These are phyloP conservation scores for Trogon melanurus DNA, from an alignment of 2,113 vertebrate species.

Conservation along the genomic window DNA sequence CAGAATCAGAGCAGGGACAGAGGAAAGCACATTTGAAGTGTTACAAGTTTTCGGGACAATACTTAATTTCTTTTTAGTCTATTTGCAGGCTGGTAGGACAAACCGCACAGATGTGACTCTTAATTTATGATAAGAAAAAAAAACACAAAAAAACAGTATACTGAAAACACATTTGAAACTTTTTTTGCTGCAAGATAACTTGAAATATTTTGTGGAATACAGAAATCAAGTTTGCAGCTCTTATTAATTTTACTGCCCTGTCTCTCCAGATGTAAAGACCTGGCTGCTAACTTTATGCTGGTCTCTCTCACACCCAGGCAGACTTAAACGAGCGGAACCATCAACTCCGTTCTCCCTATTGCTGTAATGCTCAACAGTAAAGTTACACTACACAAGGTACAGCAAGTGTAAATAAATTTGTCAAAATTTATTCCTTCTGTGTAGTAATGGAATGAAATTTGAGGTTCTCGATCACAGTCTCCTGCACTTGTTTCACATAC, in stretches of 20 bases:
- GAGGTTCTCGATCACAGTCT: not conserved
- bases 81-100: not conserved
- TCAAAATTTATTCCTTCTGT: not conserved
- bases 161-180: not conserved
- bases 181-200: not conserved
- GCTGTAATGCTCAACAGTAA: accelerated
- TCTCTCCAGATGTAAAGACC: not conserved
- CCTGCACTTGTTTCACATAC: not conserved
- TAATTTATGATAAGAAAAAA: not conserved
- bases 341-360: not conserved
- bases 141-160: not conserved
- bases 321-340: not conserved
- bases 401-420: not conserved
- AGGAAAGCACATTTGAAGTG: not conserved
- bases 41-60: not conserved
- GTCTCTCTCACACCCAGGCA: not conserved
- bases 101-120: not conserved
- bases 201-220: not conserved
- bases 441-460: not conserved
- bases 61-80: not conserved
- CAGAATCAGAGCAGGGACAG: not conserved
- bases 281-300: not conserved
- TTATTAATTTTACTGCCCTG: not conserved
- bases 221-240: not conserved
- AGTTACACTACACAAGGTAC: accelerated